Base-by-base conservation (phyloP, 35 echinoderm and acorn worm species). In the Apostichopus japonicus region DNA sequence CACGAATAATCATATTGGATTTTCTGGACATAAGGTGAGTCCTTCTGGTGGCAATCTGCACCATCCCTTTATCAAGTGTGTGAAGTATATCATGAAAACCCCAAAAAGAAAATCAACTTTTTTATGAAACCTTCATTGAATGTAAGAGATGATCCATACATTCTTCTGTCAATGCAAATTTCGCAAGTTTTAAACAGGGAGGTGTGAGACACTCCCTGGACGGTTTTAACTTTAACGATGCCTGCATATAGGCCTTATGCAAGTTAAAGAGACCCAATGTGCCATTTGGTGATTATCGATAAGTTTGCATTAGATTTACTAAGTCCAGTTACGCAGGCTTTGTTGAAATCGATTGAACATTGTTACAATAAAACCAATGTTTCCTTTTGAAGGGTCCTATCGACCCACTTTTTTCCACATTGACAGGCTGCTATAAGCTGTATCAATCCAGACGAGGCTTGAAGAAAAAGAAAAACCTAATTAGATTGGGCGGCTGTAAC, bases 1-100 rank as follows among this genome's bases (percentile, higher is more conserved):
- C 6, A 13, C 78, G 33, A 53, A 80, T 80, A 24, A 80, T 80
- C 52, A 80, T 80, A 25, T 24, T 80, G 21, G 78, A 80, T 80
- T 14, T 80, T 14, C 15, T 14, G 52, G 78, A 80, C 13, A 25
- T 80, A 11, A 44, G 9, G 78, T 80, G 52, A 44, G 78, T 80
- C 1, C 11, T 67, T 67, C 19, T 10, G 19, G 63, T 67, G 33
- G 0, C 33, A 44, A 44, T 44, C 33, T 4, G 33, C 33, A 44
- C 33, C 33, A 44, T 44, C 6, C 11, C 63, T 67, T 67, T 67
- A 11, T 11, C 63, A 67, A 15, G 63, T 67, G 62, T 65, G 63
- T 67, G 63, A 44, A 44, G 33, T 44, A 44, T 44, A 44, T 44
- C 33, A 44, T 44, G 33, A 44, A 44, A 44, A 44, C 0, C 33